phyloP scores from a whole-genome alignment of 2,113 vertebrate species.

The Bucco capensis region DNA sequence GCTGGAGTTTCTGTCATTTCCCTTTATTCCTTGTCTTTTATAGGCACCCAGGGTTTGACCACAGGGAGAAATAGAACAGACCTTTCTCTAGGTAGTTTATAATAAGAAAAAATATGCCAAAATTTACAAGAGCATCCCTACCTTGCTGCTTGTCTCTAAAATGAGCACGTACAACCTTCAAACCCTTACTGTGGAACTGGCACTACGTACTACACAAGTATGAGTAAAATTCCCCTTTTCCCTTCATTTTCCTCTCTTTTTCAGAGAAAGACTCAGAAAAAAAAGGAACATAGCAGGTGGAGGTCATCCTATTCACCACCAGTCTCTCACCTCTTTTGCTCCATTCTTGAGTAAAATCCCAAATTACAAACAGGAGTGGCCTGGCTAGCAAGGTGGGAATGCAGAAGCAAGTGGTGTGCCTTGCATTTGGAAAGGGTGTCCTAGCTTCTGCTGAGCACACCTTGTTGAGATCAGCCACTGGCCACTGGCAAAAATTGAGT shows the following conservation, averaged over 20 bases:
- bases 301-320: background rate
- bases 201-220: background rate
- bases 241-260: background rate
- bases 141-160: background rate
- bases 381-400: background rate
- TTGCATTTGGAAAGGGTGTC: background rate
- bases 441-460: background rate
- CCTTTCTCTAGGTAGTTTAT: background rate
- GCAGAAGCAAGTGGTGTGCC: rapidly evolving
- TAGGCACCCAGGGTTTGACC: background rate
- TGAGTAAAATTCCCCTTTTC: background rate
- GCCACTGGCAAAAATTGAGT: background rate
- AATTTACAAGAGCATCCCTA: background rate
- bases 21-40: background rate
- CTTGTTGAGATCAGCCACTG: background rate
- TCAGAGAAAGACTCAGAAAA: background rate
- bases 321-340: background rate
- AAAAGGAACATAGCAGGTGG: background rate
- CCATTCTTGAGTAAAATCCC: background rate
- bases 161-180: background rate
- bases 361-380: background rate
- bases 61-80: background rate
- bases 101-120: background rate
- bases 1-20: background rate
- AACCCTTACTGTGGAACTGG: background rate